A percentile compares a stretch with the other conserved stretches of the same genome.
Conservation (phyloP, 2,888 invertebrate genomes). For the Hymenopus coronatus region DNA sequence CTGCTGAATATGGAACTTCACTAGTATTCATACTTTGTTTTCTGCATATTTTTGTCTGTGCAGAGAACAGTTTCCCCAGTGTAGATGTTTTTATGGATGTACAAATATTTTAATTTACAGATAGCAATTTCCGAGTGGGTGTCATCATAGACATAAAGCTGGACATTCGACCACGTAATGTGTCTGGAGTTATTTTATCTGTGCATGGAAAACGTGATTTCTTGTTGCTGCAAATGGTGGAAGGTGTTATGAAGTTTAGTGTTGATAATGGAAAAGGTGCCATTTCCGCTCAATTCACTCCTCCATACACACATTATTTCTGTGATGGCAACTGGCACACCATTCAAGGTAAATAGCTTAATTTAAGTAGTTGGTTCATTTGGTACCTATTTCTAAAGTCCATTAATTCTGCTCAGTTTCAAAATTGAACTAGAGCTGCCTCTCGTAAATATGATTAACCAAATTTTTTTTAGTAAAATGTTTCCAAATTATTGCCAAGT, state of each 20-base stretch:
- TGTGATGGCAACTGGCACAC: conserved; percentile 97
- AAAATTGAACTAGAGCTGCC: no score
- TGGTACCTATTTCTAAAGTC: conserved; percentile 36
- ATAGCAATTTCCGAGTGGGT: conserved; percentile 77
- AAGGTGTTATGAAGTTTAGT: conserved; percentile 79
- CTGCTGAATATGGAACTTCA: no score
- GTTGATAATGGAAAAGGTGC: conserved; percentile 82
- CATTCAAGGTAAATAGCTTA: conserved; percentile 60
- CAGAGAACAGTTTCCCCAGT: no score
- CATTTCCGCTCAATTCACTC: conserved; percentile 68
- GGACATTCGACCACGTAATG: conserved; percentile 82
- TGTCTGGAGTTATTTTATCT: conserved; percentile 80
- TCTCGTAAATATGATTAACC: no score
- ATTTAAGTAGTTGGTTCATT: conserved; percentile 11
- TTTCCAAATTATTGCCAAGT: no score
- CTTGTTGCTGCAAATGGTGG: conserved; percentile 80
- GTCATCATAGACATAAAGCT: conserved; percentile 73
- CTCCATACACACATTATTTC: conserved; percentile 64
- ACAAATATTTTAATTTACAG: conserved; percentile 41
- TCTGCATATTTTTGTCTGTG: no score
- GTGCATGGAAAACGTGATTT: conserved; percentile 82
- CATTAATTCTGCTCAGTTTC: no score
- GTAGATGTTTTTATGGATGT: no score
- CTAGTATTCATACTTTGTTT: no score
- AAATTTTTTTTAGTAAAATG: no score